Base-by-base conservation (phyloP, 2,888 invertebrate genomes). In the Ochlodes sylvanus region DNA sequence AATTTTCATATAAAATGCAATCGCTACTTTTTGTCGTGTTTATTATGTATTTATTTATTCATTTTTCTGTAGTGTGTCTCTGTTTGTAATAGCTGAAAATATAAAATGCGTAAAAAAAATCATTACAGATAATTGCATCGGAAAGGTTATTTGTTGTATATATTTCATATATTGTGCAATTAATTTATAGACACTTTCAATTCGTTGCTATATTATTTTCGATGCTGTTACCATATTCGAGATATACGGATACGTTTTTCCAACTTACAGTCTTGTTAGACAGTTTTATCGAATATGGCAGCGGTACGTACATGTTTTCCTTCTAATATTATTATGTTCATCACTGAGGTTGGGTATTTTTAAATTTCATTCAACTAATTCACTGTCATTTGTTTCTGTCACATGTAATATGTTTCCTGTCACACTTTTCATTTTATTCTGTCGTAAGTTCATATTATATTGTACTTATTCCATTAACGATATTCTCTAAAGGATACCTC, bases 381-480 rank as follows among this genome's bases (percentile, higher is more conserved):
- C 86, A 83, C 82, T 86, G 76, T 87, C 83, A 85, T 89, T 81
- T 79, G 75, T 84, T 82, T 88, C 69, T 77, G 67, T 77, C 86
- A 82, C 83, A 73, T 84, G 72, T 87, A 76, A 82, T 83, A 72
- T 71, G 55, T 65, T 69, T 71, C 70, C 75, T 63, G 73, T 81
- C 74, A 73, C 75, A 75, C 71, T 75, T 4, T 73, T 85, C 81
- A 85, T 80, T 81, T n/a, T 74, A 70, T 85, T 86, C 84, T 85
- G 82, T 86, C 84, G 86, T 90, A 87, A 86, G 86, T 88, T 82
- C 88, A 89, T 89, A 82, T 85, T 89, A 82, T 92, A 92, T 89
- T 90, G 91, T 92, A 92, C 92, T 91, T 93, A 92, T 90, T 86
- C 86, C 87, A 91, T 89, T 89, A 88, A 90, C 85, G 87, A 88